phyloP scores from a whole-genome alignment of 2,113 vertebrate genomes.

The Antennarius striatus region DNA sequence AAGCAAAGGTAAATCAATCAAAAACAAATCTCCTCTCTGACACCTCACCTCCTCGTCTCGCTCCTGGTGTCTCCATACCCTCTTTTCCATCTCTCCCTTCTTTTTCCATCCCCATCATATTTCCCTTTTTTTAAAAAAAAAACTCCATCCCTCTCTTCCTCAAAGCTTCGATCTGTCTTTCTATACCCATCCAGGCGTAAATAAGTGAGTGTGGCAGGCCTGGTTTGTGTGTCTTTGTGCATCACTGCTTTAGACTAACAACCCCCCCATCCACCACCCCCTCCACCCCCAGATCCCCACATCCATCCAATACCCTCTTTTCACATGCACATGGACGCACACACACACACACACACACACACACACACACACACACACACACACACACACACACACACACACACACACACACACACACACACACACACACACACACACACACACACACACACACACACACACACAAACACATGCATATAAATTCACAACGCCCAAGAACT shows the following conservation, averaged over 20 bases:
- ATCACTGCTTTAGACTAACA: slow-evolving; percentile 60
- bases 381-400: neutral
- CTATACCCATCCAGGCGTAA: slow-evolving; percentile 35
- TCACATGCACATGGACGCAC: neutral
- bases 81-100: slow-evolving; percentile 27
- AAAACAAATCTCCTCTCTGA: slow-evolving; percentile 28
- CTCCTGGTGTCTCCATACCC: neutral
- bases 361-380: slow-evolving; percentile 10
- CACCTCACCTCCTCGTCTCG: slow-evolving; percentile 2
- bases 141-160: slow-evolving; percentile 22
- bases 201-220: slow-evolving; percentile 72
- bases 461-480: slow-evolving; percentile 8
- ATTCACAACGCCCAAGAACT: slow-evolving; percentile 59
- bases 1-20: slow-evolving; percentile 58
- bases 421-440: slow-evolving; percentile 9
- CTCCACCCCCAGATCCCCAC: neutral
- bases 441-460: slow-evolving; percentile 2
- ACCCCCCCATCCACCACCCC: slow-evolving; percentile 4
- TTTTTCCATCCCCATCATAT: neutral
- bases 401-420: slow-evolving; percentile 10
- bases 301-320: too few relatives aligned
- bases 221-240: slow-evolving; percentile 61
- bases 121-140: neutral
- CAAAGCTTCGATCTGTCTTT: slow-evolving; percentile 45
- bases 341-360: slow-evolving; percentile 3